Evolutionary conservation across 2,888 invertebrate species (phyloP).

Genomic region (Nyleta sp.): DNA sequence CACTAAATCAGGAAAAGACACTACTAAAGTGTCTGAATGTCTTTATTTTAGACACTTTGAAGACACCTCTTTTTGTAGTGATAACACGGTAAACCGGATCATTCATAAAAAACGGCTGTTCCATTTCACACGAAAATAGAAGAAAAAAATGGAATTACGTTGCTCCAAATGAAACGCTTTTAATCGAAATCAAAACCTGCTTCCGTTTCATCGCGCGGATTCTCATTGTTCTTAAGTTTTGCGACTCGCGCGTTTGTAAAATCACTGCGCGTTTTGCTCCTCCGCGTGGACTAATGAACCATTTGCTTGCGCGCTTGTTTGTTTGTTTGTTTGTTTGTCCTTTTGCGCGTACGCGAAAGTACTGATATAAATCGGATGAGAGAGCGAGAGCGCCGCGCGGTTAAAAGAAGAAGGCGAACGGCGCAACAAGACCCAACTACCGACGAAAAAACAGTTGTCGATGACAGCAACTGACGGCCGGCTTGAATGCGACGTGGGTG

Average conservation of each 20-base stretch:
- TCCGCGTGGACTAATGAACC: constrained; percentile 19
- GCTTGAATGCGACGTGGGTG: constrained; percentile 49
- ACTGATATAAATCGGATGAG: constrained; percentile 37
- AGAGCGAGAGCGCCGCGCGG: constrained; percentile 14
- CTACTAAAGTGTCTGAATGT: too few relatives aligned
- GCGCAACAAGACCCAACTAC: constrained; percentile 17
- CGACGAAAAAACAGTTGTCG: constrained; percentile 48
- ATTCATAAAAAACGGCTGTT: too few relatives aligned
- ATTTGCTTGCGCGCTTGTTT: constrained; percentile 17
- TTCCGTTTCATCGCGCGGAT: too few relatives aligned
- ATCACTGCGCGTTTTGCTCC: neutral
- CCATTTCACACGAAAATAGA: too few relatives aligned
- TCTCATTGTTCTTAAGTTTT: neutral
- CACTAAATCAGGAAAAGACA: too few relatives aligned
- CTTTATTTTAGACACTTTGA: too few relatives aligned
- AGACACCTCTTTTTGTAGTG: too few relatives aligned
- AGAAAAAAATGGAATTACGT: too few relatives aligned
- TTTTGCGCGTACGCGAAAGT: constrained; percentile 24
- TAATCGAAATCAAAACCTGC: too few relatives aligned
- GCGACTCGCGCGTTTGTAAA: constrained; percentile 7
- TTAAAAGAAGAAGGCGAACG: constrained; percentile 13
- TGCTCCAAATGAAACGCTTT: too few relatives aligned
- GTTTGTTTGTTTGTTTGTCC: constrained; percentile 30
- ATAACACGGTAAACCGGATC: too few relatives aligned
- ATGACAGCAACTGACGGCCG: constrained; percentile 48